Evolutionary conservation across 2,888 invertebrate species (phyloP).

Genomic region (Steinernema hermaphroditum): DNA sequence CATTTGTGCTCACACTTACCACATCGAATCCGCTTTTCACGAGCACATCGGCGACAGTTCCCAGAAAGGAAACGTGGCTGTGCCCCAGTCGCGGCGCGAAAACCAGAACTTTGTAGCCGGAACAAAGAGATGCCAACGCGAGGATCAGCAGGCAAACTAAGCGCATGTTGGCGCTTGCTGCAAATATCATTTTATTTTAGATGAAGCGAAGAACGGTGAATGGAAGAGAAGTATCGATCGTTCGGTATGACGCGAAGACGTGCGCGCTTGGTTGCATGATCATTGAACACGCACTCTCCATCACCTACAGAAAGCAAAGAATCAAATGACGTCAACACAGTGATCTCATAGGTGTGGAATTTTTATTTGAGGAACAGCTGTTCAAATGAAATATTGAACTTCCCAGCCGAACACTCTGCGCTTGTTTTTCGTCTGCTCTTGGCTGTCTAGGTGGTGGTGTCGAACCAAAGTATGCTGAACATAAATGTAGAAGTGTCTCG

Average conservation of each 20-base stretch:
- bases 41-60: background rate
- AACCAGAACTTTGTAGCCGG: background rate
- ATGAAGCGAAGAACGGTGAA: background rate
- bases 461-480: too few species aligned
- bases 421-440: too few species aligned
- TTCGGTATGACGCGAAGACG: background rate
- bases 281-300: background rate
- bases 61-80: slow-evolving; percentile 21
- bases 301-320: too few species aligned
- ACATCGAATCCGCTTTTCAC: slow-evolving; percentile 9
- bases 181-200: background rate
- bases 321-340: too few species aligned
- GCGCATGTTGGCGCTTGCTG: background rate
- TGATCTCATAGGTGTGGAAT: too few species aligned
- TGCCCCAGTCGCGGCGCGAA: background rate
- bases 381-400: too few species aligned
- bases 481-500: too few species aligned
- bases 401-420: too few species aligned
- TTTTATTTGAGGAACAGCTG: too few species aligned
- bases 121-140: background rate
- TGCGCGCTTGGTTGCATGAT: background rate
- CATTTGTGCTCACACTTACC: background rate
- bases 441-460: too few species aligned
- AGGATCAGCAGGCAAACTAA: background rate
- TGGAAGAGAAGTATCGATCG: background rate